Conservation (phyloP, 2,797 vertebrate genomes). For the Acanthurus leucopareius region DNA sequence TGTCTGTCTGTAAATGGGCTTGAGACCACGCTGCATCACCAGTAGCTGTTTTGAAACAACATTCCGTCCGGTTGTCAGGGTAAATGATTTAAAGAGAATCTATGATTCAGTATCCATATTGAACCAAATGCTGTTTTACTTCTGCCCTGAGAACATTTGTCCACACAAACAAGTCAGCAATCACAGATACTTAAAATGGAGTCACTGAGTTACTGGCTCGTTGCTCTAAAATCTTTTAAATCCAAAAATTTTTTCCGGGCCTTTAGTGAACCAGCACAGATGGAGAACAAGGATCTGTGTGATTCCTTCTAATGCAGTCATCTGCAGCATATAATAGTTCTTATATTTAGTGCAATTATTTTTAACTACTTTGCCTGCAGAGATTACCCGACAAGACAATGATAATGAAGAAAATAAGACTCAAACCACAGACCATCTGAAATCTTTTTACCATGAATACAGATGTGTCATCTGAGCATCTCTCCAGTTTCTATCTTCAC, state of each 20-base stretch:
- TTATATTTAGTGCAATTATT: not conserved
- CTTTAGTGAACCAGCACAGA: not conserved
- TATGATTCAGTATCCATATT: not conserved
- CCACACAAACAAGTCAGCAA: not conserved
- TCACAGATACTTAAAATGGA: not conserved
- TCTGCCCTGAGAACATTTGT: not conserved
- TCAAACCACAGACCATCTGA: constrained; percentile 16
- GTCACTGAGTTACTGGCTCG: not conserved
- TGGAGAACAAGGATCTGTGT: not conserved
- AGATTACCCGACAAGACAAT: constrained; percentile 11
- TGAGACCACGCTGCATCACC: not conserved
- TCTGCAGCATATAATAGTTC: not conserved
- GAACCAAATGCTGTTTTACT: constrained; percentile 6
- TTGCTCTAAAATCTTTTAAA: not conserved
- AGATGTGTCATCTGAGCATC: constrained; percentile 1
- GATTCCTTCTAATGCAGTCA: not conserved
- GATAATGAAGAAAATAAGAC: constrained; percentile 26
- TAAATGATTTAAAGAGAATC: not conserved
- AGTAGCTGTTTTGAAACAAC: not conserved
- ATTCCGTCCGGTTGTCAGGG: not conserved
- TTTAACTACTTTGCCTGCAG: constrained; percentile 6
- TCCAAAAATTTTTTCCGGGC: not conserved
- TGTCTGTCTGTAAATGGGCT: not conserved
- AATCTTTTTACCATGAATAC: constrained; percentile 22
- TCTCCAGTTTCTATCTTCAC: constrained; percentile 18